Evolutionary conservation across 2,113 vertebrate genomes (phyloP).

Genomic region (Cathartes aura): DNA sequence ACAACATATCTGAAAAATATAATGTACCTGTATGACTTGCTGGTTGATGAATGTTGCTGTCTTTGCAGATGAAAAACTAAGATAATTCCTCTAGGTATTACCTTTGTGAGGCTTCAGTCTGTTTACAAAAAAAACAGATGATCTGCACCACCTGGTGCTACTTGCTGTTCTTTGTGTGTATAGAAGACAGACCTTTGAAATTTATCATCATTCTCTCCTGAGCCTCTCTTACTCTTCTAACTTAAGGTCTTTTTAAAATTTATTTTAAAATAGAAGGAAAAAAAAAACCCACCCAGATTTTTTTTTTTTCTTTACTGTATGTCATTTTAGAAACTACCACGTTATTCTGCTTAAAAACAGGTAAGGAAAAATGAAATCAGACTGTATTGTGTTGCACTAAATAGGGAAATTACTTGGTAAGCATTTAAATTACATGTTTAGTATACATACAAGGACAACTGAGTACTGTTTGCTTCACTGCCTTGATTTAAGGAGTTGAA

Average conservation of each 20-base stretch:
- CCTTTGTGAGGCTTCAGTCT: conserved; percentile 45
- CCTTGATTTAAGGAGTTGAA: neutral
- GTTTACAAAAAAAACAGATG: conserved; percentile 30
- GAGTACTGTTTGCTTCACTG: neutral
- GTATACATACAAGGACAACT: neutral
- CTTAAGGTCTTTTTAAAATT: neutral
- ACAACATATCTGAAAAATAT: conserved; percentile 34
- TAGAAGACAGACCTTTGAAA: conserved; percentile 34
- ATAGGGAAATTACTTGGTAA: neutral
- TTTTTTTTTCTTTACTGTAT: neutral
- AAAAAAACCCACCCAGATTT: neutral
- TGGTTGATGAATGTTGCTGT: conserved; percentile 49
- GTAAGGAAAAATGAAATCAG: neutral
- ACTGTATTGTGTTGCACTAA: neutral
- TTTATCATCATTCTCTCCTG: conserved; percentile 1
- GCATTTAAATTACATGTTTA: neutral
- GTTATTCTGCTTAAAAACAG: neutral
- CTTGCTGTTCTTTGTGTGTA: conserved; percentile 31
- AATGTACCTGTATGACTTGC: neutral
- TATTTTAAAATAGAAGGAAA: neutral
- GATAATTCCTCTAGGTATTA: conserved; percentile 60
- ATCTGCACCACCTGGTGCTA: conserved; percentile 54
- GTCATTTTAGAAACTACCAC: neutral
- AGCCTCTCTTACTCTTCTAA: neutral
- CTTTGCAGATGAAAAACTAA: conserved; percentile 50